phyloP scores from a whole-genome alignment of 1,140 invertebrate species.

The Danaus plexippus region DNA sequence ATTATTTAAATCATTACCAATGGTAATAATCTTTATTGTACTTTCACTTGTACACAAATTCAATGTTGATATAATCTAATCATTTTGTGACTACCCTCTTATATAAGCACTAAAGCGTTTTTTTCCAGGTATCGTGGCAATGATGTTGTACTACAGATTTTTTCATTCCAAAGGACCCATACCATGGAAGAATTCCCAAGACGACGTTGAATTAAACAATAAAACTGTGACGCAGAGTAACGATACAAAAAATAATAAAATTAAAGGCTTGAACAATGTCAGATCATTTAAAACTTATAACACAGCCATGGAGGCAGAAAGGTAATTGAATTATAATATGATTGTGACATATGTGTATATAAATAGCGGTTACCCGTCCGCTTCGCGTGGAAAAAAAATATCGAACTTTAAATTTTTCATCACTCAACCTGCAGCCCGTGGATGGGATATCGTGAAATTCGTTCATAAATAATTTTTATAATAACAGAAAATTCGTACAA shows the following conservation, averaged over 20 bases:
- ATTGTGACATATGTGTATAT: background rate
- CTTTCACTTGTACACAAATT: too few relatives aligned
- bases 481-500: too few relatives aligned
- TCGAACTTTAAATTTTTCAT: too few relatives aligned
- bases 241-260: conserved; percentile 25
- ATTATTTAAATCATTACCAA: too few relatives aligned
- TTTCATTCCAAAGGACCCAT: conserved; percentile 74
- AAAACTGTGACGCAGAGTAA: conserved; percentile 32
- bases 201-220: conserved; percentile 58
- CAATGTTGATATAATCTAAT: too few relatives aligned
- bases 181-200: conserved; percentile 46
- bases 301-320: conserved; percentile 25
- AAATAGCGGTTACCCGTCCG: background rate
- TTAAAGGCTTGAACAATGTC: conserved; percentile 35
- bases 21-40: too few relatives aligned
- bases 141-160: conserved; percentile 78
- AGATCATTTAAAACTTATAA: conserved; percentile 51
- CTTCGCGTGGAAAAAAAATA: too few relatives aligned
- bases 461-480: too few relatives aligned
- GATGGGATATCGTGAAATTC: too few relatives aligned
- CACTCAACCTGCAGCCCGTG: too few relatives aligned
- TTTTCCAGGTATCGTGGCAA: conserved; percentile 72
- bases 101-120: too few relatives aligned
- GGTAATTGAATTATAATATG: conserved; percentile 22
- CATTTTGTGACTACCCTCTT: too few relatives aligned